Conservation (phyloP, 2,888 invertebrate genomes). For the Lycia hirtaria region DNA sequence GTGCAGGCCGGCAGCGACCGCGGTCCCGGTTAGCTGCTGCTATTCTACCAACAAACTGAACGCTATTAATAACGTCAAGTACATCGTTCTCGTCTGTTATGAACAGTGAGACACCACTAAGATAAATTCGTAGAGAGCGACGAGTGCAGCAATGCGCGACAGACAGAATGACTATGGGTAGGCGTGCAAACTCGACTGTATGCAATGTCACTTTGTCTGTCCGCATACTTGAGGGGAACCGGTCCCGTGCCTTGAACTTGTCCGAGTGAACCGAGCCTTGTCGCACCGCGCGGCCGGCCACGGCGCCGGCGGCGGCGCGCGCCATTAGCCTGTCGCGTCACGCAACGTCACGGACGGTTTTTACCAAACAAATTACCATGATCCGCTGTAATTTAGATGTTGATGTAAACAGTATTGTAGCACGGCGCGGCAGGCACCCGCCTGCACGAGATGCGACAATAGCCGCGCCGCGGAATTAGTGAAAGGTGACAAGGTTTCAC, state of each 20-base stretch:
- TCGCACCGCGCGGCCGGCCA: not conserved
- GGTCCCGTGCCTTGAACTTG: conserved; percentile 29
- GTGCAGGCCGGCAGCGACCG: too few species aligned
- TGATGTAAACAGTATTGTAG: too few species aligned
- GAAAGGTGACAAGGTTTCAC: conserved; percentile 27
- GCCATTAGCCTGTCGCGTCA: not conserved
- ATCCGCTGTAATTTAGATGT: not conserved
- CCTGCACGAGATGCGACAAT: not conserved
- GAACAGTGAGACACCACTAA: too few species aligned
- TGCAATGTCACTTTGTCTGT: not conserved
- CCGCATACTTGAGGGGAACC: conserved; percentile 3
- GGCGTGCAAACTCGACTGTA: not conserved
- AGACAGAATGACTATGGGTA: not conserved
- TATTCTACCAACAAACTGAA: too few species aligned
- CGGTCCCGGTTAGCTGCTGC: too few species aligned
- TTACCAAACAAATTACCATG: not conserved
- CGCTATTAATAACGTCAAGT: too few species aligned
- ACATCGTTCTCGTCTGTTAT: too few species aligned
- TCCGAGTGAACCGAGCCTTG: conserved; percentile 7
- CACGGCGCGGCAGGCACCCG: not conserved
- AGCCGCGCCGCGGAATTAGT: conserved; percentile 12
- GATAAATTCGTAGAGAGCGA: too few species aligned
- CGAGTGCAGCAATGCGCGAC: too few species aligned
- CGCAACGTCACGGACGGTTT: not conserved
- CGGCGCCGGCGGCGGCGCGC: not conserved